A percentile compares a stretch with the other conserved stretches of the same genome.
phyloP scores from a whole-genome alignment of 2,888 invertebrate genomes.

The Corbicula japonica region DNA sequence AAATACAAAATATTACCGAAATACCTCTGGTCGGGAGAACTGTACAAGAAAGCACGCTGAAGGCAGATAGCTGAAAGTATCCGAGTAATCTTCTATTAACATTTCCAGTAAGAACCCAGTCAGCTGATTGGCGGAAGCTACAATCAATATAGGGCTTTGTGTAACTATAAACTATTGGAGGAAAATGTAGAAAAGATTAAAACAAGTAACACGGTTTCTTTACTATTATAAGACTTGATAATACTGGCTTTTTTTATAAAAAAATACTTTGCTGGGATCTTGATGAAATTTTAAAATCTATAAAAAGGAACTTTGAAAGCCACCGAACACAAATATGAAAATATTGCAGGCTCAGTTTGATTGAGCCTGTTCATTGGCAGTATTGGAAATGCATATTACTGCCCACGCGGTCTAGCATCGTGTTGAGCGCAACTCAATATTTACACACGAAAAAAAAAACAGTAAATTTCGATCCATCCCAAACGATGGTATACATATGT shows the following conservation, averaged over 20 bases:
- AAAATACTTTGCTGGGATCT: background rate
- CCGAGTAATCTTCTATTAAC: conserved; percentile 1
- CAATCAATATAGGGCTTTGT: background rate
- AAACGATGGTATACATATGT: background rate
- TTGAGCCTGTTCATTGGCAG: no score
- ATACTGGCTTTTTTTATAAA: background rate
- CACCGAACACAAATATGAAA: background rate
- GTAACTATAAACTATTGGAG: background rate
- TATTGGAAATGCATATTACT: no score
- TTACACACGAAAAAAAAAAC: background rate
- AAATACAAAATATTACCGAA: background rate
- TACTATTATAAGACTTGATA: background rate
- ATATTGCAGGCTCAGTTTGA: no score
- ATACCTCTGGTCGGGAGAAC: conserved; percentile 4
- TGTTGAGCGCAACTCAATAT: background rate
- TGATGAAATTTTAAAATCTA: background rate
- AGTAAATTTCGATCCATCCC: background rate
- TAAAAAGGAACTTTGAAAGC: background rate
- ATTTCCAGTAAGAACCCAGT: conserved; percentile 29
- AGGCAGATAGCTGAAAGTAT: background rate
- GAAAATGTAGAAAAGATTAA: no score
- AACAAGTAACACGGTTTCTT: background rate
- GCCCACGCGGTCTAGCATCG: no score
- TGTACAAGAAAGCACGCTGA: background rate
- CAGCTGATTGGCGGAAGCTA: conserved; percentile 20